These are phyloP conservation scores for Champsocephalus esox DNA, from an alignment of 2,797 vertebrate genomes.

Conservation along the genomic window DNA sequence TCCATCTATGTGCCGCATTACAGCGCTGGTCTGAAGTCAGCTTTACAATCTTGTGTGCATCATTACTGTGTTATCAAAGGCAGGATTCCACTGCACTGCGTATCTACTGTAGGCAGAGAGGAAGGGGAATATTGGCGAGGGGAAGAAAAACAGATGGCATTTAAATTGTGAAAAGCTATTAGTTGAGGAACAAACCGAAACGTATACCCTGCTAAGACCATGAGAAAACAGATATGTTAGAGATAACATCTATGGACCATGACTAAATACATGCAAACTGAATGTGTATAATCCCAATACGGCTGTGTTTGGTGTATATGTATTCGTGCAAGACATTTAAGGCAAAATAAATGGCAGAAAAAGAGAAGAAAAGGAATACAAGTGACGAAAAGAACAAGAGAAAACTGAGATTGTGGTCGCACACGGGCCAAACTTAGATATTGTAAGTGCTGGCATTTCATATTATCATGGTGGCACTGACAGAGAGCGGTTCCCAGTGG, in stretches of 20 bases:
- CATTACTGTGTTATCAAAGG: conserved; percentile 45
- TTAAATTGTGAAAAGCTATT: conserved; percentile 20
- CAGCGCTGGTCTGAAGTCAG: conserved; percentile 31
- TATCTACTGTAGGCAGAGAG: conserved; percentile 21
- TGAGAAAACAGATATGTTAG: not conserved
- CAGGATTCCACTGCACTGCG: conserved; percentile 24
- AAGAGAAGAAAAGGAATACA: conserved; percentile 2
- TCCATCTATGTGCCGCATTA: conserved; percentile 55
- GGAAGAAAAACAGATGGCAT: conserved; percentile 23
- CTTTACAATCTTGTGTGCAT: conserved; percentile 53
- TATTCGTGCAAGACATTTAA: not conserved
- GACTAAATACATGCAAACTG: not conserved
- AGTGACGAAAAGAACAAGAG: conserved; percentile 5
- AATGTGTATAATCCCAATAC: not conserved
- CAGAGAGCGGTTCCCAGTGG: conserved; percentile 46
- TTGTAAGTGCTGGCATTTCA: conserved; percentile 55
- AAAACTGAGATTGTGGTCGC: conserved; percentile 25
- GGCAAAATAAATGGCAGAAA: conserved; percentile 11
- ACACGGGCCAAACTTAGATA: conserved; percentile 7
- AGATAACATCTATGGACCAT: conserved; percentile 5
- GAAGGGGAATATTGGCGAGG: conserved; percentile 23
- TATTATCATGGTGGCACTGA: conserved; percentile 48
- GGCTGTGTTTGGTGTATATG: not conserved
- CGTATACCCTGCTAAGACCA: conserved; percentile 1
- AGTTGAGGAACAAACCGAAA: not conserved